phyloP scores from a whole-genome alignment of 2,888 invertebrate genomes.

The Folsomia candida region DNA sequence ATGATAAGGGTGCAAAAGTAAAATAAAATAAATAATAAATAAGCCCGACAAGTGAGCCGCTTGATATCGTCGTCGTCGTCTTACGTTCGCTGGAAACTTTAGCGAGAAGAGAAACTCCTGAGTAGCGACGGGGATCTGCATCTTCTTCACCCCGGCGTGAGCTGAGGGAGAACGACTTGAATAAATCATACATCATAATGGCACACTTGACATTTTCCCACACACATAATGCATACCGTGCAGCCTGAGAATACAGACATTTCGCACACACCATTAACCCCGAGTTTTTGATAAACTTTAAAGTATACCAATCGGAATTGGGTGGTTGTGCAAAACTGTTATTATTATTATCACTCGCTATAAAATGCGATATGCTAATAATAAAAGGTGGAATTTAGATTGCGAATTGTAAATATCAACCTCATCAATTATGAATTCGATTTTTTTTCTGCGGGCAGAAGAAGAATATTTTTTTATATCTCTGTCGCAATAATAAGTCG shows the following conservation, averaged over 20 bases:
- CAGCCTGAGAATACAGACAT: not conserved
- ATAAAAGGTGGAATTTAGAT: too few relatives aligned
- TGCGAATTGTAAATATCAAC: too few relatives aligned
- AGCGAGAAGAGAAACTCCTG: conserved; percentile 37
- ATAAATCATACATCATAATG: not conserved
- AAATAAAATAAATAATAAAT: conserved; percentile 33
- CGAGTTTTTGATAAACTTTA: not conserved
- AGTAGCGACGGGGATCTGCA: conserved; percentile 25
- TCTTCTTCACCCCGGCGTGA: conserved; percentile 39
- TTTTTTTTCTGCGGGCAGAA: not conserved
- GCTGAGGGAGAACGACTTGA: too few relatives aligned
- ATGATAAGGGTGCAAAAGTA: too few relatives aligned
- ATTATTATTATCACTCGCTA: too few relatives aligned
- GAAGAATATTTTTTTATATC: not conserved
- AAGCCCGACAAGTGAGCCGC: too few relatives aligned
- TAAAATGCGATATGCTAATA: too few relatives aligned
- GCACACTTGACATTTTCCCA: not conserved
- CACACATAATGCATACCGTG: not conserved
- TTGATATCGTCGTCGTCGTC: too few relatives aligned
- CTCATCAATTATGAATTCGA: not conserved
- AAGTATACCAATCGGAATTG: too few relatives aligned
- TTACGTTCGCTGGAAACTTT: conserved; percentile 38
- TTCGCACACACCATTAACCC: not conserved
- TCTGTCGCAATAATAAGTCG: not conserved
- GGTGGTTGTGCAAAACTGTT: too few relatives aligned